phyloP scores from a whole-genome alignment of 2,888 invertebrate species.

The Phalangium opilio region DNA sequence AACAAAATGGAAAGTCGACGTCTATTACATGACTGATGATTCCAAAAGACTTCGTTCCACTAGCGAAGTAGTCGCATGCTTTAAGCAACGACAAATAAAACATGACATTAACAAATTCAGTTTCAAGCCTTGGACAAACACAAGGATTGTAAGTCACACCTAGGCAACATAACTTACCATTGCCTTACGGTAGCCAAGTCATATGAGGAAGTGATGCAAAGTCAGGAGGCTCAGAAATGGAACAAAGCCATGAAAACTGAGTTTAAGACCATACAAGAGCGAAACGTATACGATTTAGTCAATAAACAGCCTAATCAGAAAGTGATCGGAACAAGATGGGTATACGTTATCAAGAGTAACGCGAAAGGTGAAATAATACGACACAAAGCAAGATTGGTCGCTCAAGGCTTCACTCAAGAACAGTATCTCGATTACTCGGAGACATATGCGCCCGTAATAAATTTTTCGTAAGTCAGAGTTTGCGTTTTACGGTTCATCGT shows the following conservation, averaged over 20 bases:
- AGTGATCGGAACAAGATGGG: neutral
- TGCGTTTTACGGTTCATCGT: neutral
- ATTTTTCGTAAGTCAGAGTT: neutral
- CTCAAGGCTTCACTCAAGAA: conserved; percentile 1
- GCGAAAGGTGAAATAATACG: neutral
- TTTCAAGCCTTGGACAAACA: no score
- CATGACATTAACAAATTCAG: no score
- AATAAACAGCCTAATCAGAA: neutral
- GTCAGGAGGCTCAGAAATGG: neutral
- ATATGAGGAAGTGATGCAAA: neutral
- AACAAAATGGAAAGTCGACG: no score
- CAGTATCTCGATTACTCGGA: neutral
- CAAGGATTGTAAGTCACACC: no score
- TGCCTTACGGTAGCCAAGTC: neutral
- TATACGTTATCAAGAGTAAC: neutral
- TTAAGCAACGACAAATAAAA: no score
- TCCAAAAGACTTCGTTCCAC: no score
- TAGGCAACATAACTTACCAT: no score
- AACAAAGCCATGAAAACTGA: neutral
- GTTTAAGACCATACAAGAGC: neutral
- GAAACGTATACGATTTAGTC: conserved; percentile 1
- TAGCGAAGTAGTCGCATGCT: no score
- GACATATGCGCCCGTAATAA: neutral
- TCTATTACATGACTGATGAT: no score
- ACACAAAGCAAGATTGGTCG: conserved; percentile 3